phyloP scores from a whole-genome alignment of 2,797 vertebrate species.

The Peromyscus eremicus region DNA sequence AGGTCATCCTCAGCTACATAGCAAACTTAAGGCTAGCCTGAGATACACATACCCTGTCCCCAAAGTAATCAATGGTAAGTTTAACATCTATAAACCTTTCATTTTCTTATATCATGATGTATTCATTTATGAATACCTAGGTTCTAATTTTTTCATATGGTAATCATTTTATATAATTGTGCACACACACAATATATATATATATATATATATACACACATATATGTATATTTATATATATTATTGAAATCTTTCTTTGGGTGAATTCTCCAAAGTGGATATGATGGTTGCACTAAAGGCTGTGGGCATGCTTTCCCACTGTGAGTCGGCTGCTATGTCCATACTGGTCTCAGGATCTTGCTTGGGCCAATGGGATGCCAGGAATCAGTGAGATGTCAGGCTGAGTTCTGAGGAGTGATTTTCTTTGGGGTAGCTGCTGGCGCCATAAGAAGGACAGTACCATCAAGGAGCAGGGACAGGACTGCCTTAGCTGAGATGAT shows the following conservation, averaged over 20 bases:
- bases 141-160: slow-evolving; percentile 2
- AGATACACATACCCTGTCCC: not conserved
- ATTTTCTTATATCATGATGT: slow-evolving; percentile 21
- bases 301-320: not conserved
- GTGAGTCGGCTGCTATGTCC: not conserved
- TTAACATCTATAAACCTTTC: not conserved
- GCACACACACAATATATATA: not conserved
- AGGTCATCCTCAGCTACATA: not conserved
- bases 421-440: not conserved
- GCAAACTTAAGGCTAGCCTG: not conserved
- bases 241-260: slow-evolving; percentile 34
- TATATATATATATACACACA: too few species aligned
- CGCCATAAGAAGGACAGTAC: not conserved
- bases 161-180: not conserved
- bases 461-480: not conserved
- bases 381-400: not conserved
- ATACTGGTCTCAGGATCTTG: not conserved
- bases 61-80: not conserved
- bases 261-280: slow-evolving; percentile 1
- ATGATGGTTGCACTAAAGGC: not conserved
- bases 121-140: not conserved
- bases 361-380: not conserved
- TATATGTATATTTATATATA: not conserved
- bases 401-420: not conserved
- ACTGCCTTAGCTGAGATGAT: not conserved